Percentiles rank a stretch among this genome's conserved stretches.
Evolutionary conservation across 1,140 invertebrate species (phyloP).

Genomic region (Lamellibrachia luymesi): DNA sequence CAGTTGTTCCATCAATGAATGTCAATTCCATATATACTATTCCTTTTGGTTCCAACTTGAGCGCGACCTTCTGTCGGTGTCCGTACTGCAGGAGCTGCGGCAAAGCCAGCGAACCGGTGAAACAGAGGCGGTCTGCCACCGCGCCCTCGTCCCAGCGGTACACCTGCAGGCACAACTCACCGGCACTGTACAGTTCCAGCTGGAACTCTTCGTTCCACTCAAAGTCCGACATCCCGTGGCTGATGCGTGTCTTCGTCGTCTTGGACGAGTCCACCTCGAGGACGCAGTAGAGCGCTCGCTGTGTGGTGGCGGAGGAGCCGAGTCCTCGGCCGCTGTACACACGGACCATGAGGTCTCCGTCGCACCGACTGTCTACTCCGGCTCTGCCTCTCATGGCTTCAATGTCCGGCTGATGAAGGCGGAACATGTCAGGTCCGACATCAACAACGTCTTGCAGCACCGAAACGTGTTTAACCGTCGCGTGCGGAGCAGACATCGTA

Average conservation of each 20-base stretch:
- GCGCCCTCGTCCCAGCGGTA: not conserved
- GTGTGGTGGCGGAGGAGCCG: not conserved
- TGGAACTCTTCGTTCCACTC: not conserved
- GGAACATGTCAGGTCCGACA: not conserved
- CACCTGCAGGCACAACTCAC: not conserved
- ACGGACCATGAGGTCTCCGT: not conserved
- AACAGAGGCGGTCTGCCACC: not conserved
- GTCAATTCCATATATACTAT: not conserved
- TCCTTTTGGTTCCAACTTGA: not conserved
- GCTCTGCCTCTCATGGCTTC: not conserved
- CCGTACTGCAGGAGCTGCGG: not conserved
- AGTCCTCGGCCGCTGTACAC: not conserved
- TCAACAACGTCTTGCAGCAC: not conserved
- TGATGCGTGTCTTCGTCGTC: not conserved
- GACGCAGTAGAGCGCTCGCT: not conserved
- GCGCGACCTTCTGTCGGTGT: not conserved
- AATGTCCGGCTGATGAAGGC: not conserved
- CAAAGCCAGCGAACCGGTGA: not conserved
- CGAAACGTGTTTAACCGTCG: not conserved
- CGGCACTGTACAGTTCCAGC: not conserved
- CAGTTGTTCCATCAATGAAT: not conserved
- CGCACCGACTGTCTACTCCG: not conserved
- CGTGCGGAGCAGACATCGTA: not conserved
- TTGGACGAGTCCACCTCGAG: not conserved
- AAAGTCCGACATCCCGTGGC: not conserved